Evolutionary conservation across 2,113 vertebrate genomes (phyloP), one percentile per base, ranked within the genome.

Genomic region (Echinops telfairi): DNA sequence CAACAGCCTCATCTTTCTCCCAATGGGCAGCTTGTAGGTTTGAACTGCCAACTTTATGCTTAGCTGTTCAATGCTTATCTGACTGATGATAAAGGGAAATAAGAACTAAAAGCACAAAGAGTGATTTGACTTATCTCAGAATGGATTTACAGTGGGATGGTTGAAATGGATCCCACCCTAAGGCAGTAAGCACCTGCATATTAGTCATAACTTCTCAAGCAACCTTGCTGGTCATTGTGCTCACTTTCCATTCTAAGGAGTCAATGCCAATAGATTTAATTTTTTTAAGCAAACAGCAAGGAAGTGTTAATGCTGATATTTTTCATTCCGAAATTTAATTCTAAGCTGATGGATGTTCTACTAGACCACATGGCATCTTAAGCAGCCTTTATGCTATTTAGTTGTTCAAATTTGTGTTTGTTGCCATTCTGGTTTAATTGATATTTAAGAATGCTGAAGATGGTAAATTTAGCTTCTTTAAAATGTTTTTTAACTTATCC

Each of bases 401-500:
- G 43, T 83, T 93, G 57, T 83, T 92, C 88, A 95, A 31, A 77
- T 86, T 64, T n/a, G 2, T 81, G 53, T 31, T 88, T 82, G 78
- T 85, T 40, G 40, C 40, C 22, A 77, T 76, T 90, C 10, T 53
- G 87, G 11, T 90, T 83, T 66, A 86, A 68, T 92, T 85, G 43
- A 95, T 95, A 96, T 97, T 97, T 94, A 95, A 92, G 19, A 94
- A 88, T 83, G 95, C 81, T 94, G 86, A 95, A 97, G 88, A 77
- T 6, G 75, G 3, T 40, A 92, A 62, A 57, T 75, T n/a, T 57
- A 66, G 87, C 96, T 95, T 91, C 6, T 93, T 94, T 83, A 84
- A 96, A 93, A 96, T 91, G 78, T 96, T 94, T 96, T 94, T 96
- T 90, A 62, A 38, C 95, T 96, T 97, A 90, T 90, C 96, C 92